Base-by-base conservation (phyloP, 1,140 invertebrate species). In the Eumaeus atala region DNA sequence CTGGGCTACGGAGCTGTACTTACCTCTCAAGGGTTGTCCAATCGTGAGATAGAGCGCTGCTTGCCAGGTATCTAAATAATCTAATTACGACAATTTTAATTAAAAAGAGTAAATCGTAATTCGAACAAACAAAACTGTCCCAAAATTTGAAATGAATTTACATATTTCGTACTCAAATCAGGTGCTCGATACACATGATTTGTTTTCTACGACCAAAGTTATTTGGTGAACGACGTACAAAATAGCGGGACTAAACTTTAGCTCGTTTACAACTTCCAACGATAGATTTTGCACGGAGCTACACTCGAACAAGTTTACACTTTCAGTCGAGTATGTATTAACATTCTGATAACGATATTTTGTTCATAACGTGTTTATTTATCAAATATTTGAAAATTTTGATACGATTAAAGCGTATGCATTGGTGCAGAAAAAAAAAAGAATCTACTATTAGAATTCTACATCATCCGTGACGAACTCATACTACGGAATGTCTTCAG, bases 271-370 rank as follows among this genome's bases (percentile, higher is more conserved):
- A 67, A 70, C 61, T 70, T 67, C 53, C 57, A 56, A 47, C 62
- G 40, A 44, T 44, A 68, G 58, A 70, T 65, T 67, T 64, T 70
- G 66, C 71, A 65, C 61, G 54, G 59, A 66, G 65, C 68, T 69
- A 64, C 21, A 28, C n/a, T 17, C 54, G 60, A 61, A 65, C 62
- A 67, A 69, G 56, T 73, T 70, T 65, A 72, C 63, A 62, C 64
- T 48, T 51, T 54, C 62, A 69, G 66, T 62, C 65, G 69, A 69
- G 68, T 70, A 28, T 28, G 21, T 28, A 28, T 28, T 28, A n/a
- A n/a, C 21, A 28, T 28, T 70, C 59, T 62, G 63, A 14, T 40
- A 40, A 63, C 58, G 61, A 36, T 40, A 40, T 40, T n/a, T 40
- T 40, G 21, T 28, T 28, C 21, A 28, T 28, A 28, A 28, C 21